These are phyloP conservation scores for Melozone crissalis DNA, from an alignment of 2,113 vertebrate genomes.

Conservation along the genomic window DNA sequence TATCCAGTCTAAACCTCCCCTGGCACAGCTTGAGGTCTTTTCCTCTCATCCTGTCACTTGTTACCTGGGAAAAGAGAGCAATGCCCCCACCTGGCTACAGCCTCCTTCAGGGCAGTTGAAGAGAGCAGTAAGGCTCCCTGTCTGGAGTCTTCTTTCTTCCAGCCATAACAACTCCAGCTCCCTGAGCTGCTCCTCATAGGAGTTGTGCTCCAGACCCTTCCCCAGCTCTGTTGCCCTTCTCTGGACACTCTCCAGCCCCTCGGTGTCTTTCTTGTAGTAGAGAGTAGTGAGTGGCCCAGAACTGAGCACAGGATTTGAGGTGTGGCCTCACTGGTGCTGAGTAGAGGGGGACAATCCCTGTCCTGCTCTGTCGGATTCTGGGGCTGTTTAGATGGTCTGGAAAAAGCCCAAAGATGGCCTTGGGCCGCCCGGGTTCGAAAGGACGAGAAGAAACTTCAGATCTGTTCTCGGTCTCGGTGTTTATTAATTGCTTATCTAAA, in stretches of 20 bases:
- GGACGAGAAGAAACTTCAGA: too few species aligned
- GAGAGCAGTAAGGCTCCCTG: not conserved
- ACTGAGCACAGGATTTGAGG: not conserved
- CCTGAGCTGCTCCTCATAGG: not conserved
- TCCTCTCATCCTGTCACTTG: not conserved
- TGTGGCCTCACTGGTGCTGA: not conserved
- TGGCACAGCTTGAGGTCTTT: not conserved
- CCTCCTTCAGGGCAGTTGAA: not conserved
- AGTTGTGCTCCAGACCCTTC: not conserved
- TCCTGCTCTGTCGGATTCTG: too few species aligned
- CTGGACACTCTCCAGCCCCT: not conserved
- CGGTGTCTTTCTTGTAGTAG: accelerated
- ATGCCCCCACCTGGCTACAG: not conserved
- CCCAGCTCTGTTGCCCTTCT: not conserved
- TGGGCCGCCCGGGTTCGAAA: too few species aligned
- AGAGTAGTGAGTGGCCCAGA: not conserved
- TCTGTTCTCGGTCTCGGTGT: too few species aligned
- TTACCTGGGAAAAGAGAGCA: not conserved
- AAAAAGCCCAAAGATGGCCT: too few species aligned
- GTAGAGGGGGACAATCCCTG: not conserved
- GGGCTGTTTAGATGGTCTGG: too few species aligned
- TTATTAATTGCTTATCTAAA: too few species aligned
- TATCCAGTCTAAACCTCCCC: not conserved
- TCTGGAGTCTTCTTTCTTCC: not conserved
- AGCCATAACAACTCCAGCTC: not conserved